Base-by-base conservation (phyloP, 1,140 invertebrate genomes). In the Aplysia californica region DNA sequence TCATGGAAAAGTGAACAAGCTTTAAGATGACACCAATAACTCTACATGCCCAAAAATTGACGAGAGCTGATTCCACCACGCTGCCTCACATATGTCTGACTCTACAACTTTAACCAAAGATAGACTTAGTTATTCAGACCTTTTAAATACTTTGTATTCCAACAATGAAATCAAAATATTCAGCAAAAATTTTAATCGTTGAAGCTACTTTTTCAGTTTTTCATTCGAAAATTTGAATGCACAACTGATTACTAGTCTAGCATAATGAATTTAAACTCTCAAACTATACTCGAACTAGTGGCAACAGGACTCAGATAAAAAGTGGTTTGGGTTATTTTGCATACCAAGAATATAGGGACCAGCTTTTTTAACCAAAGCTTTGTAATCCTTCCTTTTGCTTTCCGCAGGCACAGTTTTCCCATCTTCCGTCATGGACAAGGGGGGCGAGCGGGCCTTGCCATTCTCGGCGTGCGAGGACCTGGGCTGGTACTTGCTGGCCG, bases 271-370 rank as follows among this genome's bases (percentile, higher is more conserved):
- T 23, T 26, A 18, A 61, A 10, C 29, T 29, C 6, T 61, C 58
- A 61, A 39, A 6, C 33, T 5, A 58, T 6, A 66, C 26, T 35
- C 3, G 21, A 41, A 67, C 5, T 23, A 21, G n/a, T 23, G n/a
- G 50, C 21, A 4, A 33, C 18, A 15, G 29, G 33, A 44, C 3
- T 21, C 3, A 23, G 31, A 21, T 50, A 23, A 26, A 26, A 6
- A 3, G 23, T 61, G 23, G 20, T 23, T 59, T 58, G n/a, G 44
- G 29, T 10, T 44, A 20, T 15, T 15, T 23, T 35, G 50, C 33
- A 61, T 81, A 89, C 88, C 94, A 56, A 95, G 84, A 58, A 95
- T 90, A 87, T 93, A 95, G 55, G 93, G 92, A 23, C 94, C 94
- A 59, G 94, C 94, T 85, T 92, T 91, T 85, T 92, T 92, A 15